A percentile compares a stretch with the other conserved stretches of the same genome.
Evolutionary conservation across 1,140 invertebrate genomes (phyloP).

Genomic region (Alviniconcha marisindica): DNA sequence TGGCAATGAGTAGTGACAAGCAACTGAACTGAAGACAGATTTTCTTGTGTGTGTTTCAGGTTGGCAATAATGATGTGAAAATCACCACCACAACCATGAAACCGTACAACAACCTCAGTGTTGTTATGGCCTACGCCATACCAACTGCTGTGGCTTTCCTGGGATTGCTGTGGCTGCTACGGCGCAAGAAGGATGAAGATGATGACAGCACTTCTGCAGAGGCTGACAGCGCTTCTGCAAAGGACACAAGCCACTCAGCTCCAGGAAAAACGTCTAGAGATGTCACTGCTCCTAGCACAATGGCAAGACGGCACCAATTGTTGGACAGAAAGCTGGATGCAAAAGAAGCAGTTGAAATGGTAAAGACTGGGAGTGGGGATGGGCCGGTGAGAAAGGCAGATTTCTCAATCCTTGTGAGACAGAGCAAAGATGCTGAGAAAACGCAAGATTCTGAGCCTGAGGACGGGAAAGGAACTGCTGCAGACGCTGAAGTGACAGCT

Average conservation of each 20-base stretch:
- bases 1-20: too few species aligned
- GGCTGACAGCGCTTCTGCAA: neutral
- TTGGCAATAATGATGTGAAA: neutral
- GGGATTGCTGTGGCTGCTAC: conserved; percentile 60
- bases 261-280: neutral
- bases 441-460: too few species aligned
- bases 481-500: too few species aligned
- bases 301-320: neutral
- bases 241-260: neutral
- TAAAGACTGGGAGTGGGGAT: too few species aligned
- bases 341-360: too few species aligned
- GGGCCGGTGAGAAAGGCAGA: too few species aligned
- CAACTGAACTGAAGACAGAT: too few species aligned
- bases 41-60: conserved; percentile 22
- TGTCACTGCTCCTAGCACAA: conserved; percentile 31
- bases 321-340: too few species aligned
- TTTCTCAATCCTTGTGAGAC: too few species aligned
- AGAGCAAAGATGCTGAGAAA: too few species aligned
- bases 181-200: conserved; percentile 48
- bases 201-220: neutral
- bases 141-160: conserved; percentile 57
- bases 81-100: neutral
- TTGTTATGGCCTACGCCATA: conserved; percentile 51
- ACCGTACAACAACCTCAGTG: conserved; percentile 42
- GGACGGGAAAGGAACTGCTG: too few species aligned